These are phyloP conservation scores for Lates japonicus DNA, from an alignment of 2,797 vertebrate genomes.

Conservation along the genomic window DNA sequence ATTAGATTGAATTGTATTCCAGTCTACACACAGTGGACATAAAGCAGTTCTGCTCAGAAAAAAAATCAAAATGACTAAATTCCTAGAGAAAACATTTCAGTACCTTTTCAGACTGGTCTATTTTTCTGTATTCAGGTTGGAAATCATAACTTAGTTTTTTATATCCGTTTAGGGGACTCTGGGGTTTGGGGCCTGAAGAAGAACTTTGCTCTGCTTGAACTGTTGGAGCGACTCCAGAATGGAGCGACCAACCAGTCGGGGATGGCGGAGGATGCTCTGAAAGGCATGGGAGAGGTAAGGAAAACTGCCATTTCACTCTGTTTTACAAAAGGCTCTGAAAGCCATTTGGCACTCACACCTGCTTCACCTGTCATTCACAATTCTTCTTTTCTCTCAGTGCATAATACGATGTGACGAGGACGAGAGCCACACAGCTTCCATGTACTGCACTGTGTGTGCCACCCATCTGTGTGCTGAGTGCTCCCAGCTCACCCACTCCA, in stretches of 20 bases:
- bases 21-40: too few relatives aligned
- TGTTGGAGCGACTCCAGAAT: slow-evolving; percentile 96
- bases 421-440: slow-evolving; percentile 94
- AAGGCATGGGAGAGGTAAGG: slow-evolving; percentile 94
- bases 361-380: neutral
- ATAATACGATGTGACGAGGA: slow-evolving; percentile 97
- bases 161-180: slow-evolving; percentile 89
- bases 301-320: neutral
- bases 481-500: slow-evolving; percentile 97
- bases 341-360: neutral
- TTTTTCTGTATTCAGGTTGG: neutral
- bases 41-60: too few relatives aligned
- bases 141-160: neutral
- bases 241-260: slow-evolving; percentile 93
- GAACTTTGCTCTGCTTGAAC: slow-evolving; percentile 97
- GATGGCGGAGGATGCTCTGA: slow-evolving; percentile 90
- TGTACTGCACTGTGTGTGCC: slow-evolving; percentile 98
- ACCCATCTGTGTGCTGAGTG: slow-evolving; percentile 97
- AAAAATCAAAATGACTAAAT: neutral
- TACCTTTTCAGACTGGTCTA: neutral
- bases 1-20: neutral
- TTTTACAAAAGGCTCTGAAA: neutral
- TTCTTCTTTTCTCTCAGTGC: slow-evolving; percentile 80
- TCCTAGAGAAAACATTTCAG: neutral
- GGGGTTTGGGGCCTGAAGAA: slow-evolving; percentile 99